These are phyloP conservation scores for Opisthograptis luteolata DNA, from an alignment of 2,888 invertebrate genomes.

Conservation along the genomic window DNA sequence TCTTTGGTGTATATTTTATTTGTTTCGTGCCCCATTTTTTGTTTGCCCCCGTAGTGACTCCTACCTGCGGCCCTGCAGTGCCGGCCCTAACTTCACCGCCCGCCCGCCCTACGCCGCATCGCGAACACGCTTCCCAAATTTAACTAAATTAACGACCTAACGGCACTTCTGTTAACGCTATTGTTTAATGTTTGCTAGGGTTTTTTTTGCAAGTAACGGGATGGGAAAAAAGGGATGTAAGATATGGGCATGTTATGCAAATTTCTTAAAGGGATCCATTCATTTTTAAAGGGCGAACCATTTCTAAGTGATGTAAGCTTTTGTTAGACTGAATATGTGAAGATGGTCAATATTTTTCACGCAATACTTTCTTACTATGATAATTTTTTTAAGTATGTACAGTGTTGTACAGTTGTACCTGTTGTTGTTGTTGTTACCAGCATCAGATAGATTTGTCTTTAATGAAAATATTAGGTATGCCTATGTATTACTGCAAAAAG, in stretches of 20 bases:
- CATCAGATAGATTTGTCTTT: too few species aligned
- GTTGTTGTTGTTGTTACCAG: too few species aligned
- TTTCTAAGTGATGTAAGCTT: neutral
- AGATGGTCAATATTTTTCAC: too few species aligned
- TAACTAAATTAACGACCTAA: constrained; percentile 63
- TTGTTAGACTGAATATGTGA: constrained; percentile 9
- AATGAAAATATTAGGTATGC: too few species aligned
- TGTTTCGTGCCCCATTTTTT: too few species aligned
- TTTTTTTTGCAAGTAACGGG: constrained; percentile 40
- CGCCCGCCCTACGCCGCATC: constrained; percentile 29
- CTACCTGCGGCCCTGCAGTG: constrained; percentile 1
- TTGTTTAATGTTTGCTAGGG: constrained; percentile 49
- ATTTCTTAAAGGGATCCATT: too few species aligned
- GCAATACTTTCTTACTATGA: too few species aligned
- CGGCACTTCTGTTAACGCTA: constrained; percentile 46
- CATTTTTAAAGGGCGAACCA: neutral
- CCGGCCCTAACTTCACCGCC: constrained; percentile 16
- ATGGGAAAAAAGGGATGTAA: constrained; percentile 25
- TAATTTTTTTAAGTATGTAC: too few species aligned
- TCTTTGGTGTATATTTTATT: too few species aligned
- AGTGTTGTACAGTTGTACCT: too few species aligned
- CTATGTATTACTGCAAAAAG: too few species aligned
- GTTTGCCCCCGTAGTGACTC: neutral
- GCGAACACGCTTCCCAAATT: constrained; percentile 53
- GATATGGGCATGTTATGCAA: neutral